Evolutionary conservation across 64 coral and sea anemone species (phyloP).

Genomic region (Dendronephthya gigantea): DNA sequence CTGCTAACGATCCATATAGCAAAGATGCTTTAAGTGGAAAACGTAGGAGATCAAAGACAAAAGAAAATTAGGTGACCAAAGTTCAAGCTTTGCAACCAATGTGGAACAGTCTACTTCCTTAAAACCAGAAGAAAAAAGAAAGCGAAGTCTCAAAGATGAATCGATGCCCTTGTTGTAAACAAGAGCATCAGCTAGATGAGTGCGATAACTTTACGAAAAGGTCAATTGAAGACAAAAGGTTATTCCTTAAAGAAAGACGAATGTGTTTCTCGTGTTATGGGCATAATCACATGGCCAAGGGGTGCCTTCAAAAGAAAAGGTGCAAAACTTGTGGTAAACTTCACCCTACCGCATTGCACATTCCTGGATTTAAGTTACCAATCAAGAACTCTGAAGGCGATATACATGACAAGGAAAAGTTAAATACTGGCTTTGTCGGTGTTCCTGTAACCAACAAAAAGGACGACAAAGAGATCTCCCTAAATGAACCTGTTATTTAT

Average conservation of each 20-base stretch:
- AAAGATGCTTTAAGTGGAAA: no score
- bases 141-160: not conserved
- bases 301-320: not conserved
- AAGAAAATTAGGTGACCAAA: no score
- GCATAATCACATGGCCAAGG: not conserved
- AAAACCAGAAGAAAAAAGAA: no score
- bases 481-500: not conserved
- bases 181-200: not conserved
- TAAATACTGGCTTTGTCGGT: not conserved
- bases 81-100: no score
- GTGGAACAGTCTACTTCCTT: no score
- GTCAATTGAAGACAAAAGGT: not conserved
- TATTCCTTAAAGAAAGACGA: not conserved
- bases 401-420: not conserved
- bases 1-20: no score
- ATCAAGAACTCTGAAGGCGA: not conserved
- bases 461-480: no score
- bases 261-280: slow-evolving; percentile 22
- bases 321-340: not conserved
- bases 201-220: not conserved
- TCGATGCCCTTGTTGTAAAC: not conserved
- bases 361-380: not conserved
- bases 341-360: slow-evolving; percentile 10
- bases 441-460: not conserved
- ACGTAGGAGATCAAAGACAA: no score